These are phyloP conservation scores for Thomomys bottae DNA, from an alignment of 2,113 vertebrate genomes.

Conservation along the genomic window DNA sequence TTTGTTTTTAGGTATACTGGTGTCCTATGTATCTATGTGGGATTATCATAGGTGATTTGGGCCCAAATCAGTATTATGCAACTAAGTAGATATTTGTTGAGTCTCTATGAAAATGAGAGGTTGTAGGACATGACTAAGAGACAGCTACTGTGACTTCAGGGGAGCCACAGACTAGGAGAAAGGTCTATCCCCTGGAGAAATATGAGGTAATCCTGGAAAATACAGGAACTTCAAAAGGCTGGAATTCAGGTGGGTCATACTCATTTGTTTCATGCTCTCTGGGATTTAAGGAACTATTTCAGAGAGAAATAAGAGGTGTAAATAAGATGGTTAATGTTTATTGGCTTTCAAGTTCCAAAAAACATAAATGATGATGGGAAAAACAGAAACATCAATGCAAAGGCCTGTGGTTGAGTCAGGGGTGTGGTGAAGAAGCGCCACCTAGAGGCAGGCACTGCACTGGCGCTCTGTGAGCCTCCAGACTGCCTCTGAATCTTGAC, in stretches of 20 bases:
- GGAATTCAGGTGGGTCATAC: background rate
- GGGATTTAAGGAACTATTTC: background rate
- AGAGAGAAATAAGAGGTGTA: background rate
- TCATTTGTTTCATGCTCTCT: background rate
- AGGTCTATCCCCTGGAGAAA: background rate
- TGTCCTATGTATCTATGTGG: background rate
- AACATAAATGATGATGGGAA: background rate
- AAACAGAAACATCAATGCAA: background rate
- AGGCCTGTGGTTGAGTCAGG: background rate
- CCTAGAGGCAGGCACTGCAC: slow-evolving; percentile 34
- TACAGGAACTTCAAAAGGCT: background rate
- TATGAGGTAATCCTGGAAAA: background rate
- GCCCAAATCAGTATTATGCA: background rate
- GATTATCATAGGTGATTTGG: background rate
- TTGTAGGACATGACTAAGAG: background rate
- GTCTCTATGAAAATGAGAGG: background rate
- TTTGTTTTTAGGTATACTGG: background rate
- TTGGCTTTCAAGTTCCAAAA: background rate
- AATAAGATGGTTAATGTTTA: slow-evolving; percentile 20
- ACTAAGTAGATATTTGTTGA: background rate
- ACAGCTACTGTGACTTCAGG: background rate
- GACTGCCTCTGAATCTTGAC: background rate
- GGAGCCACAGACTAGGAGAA: background rate
- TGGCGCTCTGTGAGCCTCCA: background rate
- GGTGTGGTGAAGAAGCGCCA: slow-evolving; percentile 16